These are phyloP conservation scores for Cossypha niveicapilla DNA, from an alignment of 2,797 vertebrate species.

Conservation along the genomic window DNA sequence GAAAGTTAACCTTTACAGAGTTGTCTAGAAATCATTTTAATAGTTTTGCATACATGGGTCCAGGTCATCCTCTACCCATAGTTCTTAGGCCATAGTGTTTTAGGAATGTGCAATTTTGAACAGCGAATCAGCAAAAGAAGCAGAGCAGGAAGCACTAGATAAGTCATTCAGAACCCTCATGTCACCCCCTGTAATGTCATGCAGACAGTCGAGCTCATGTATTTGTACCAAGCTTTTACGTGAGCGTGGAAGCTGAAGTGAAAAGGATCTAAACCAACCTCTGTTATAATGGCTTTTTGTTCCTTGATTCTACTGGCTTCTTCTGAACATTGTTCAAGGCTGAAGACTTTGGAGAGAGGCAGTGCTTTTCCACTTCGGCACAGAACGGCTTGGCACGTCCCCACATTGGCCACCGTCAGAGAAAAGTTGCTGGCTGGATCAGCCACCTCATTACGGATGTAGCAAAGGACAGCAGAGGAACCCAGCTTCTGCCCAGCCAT, in stretches of 20 bases:
- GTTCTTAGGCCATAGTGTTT: not conserved
- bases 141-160: not conserved
- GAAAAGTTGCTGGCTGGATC: constrained; percentile 84
- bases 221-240: not conserved
- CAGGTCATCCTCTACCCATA: not conserved
- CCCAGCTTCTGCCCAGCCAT: constrained; percentile 96
- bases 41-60: not conserved
- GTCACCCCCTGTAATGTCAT: not conserved
- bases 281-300: constrained; percentile 95
- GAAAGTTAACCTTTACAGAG: not conserved
- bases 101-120: not conserved
- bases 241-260: not conserved
- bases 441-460: constrained; percentile 83
- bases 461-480: constrained; percentile 92
- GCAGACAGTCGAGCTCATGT: not conserved
- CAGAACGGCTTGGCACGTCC: constrained; percentile 90
- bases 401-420: constrained; percentile 92
- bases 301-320: constrained; percentile 90
- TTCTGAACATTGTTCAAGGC: constrained; percentile 86
- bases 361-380: constrained; percentile 87
- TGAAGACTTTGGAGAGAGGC: constrained; percentile 90
- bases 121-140: not conserved
- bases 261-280: constrained; percentile 75
- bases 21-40: not conserved
- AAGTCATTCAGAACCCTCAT: not conserved